phyloP scores from a whole-genome alignment of 2,113 vertebrate genomes.

The Notechis scutatus region DNA sequence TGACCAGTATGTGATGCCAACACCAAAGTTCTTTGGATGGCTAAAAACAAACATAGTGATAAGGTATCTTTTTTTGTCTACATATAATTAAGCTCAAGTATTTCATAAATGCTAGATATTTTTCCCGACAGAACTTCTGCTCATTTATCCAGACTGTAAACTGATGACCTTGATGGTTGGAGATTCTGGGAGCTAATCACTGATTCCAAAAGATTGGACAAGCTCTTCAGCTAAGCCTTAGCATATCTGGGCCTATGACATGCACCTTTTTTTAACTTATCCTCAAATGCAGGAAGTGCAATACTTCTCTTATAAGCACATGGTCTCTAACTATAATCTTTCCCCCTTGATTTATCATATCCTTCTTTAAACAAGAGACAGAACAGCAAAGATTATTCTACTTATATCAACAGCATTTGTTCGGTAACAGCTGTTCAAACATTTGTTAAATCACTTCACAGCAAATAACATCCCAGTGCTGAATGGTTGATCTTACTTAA shows the following conservation, averaged over 20 bases:
- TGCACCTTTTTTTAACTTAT: not conserved
- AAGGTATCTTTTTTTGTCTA: not conserved
- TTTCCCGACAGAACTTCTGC: not conserved
- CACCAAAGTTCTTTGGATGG: not conserved
- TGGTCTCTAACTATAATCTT: not conserved
- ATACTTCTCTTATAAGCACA: conserved; percentile 15
- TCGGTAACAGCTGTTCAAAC: conserved; percentile 60
- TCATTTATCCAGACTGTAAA: not conserved
- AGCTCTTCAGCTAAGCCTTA: not conserved
- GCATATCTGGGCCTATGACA: not conserved
- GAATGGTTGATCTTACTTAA: conserved; percentile 33
- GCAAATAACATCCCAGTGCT: conserved; percentile 43
- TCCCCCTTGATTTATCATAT: conserved; percentile 19
- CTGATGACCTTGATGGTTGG: not conserved
- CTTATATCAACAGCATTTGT: conserved; percentile 28
- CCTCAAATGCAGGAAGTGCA: not conserved
- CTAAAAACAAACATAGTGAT: not conserved
- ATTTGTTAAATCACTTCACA: conserved; percentile 64
- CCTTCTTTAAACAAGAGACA: conserved; percentile 34
- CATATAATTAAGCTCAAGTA: not conserved
- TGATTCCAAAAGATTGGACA: not conserved
- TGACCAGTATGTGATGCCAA: not conserved
- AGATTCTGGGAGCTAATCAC: not conserved
- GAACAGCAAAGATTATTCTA: conserved; percentile 15
- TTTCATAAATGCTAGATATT: not conserved